phyloP scores from a whole-genome alignment of 2,113 vertebrate species.

The Pantherophis guttatus region DNA sequence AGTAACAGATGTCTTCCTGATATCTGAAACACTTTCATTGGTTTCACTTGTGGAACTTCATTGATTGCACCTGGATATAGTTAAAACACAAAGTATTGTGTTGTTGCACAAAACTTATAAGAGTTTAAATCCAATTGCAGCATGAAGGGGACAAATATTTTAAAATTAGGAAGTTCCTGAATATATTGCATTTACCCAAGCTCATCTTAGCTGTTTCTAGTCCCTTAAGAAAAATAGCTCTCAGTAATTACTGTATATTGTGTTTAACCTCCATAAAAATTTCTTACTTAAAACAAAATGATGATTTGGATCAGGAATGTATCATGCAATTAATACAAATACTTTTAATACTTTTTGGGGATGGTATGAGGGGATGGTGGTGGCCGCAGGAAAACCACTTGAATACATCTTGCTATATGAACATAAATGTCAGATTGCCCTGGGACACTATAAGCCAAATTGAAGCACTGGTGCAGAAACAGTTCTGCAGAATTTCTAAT shows the following conservation, averaged over 20 bases:
- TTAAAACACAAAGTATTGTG: background rate
- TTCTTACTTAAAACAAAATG: background rate
- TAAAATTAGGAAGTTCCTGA: background rate
- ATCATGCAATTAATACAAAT: background rate
- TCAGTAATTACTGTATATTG: background rate
- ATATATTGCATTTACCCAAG: background rate
- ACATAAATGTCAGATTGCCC: background rate
- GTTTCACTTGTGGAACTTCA: background rate
- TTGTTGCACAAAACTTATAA: background rate
- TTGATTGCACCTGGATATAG: background rate
- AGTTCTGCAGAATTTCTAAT: background rate
- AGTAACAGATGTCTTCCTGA: background rate
- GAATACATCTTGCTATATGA: background rate
- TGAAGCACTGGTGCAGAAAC: background rate
- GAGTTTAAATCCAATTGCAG: background rate
- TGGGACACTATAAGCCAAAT: background rate
- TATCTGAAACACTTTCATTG: background rate
- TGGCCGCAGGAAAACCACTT: background rate
- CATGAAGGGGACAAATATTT: background rate
- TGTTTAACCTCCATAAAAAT: background rate
- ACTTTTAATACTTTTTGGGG: background rate
- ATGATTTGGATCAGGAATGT: background rate
- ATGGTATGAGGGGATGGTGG: background rate
- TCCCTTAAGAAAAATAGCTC: background rate
- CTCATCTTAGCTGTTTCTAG: background rate